phyloP scores from a whole-genome alignment of 1,140 invertebrate species.

The Caerostris darwini region DNA sequence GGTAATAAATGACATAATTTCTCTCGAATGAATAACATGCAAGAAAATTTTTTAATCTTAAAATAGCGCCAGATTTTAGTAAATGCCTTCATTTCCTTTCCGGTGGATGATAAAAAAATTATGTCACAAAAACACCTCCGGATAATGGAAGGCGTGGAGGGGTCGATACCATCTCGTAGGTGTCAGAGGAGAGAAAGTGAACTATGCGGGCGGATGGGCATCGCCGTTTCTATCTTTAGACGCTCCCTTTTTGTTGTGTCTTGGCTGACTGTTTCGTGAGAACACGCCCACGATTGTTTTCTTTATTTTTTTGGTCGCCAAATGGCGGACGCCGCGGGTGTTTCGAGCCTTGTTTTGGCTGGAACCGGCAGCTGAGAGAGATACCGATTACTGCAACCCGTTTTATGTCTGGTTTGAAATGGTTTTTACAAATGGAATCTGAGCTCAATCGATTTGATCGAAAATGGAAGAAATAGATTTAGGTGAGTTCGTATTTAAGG shows the following conservation, averaged over 20 bases:
- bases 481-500: too few relatives aligned
- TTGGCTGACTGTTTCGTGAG: neutral
- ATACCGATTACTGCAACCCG: neutral
- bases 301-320: neutral
- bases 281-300: constrained; percentile 10
- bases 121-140: neutral
- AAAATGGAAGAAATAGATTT: neutral
- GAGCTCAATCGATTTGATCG: neutral
- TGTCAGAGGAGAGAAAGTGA: neutral
- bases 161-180: neutral
- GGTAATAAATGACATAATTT: too few relatives aligned
- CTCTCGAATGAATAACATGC: too few relatives aligned
- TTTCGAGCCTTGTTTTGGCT: too few relatives aligned
- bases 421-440: neutral
- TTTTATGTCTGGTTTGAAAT: neutral
- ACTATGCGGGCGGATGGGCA: neutral
- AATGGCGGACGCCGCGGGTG: neutral
- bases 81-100: too few relatives aligned
- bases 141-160: neutral
- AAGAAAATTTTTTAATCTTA: too few relatives aligned
- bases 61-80: too few relatives aligned
- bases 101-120: neutral
- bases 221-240: constrained; percentile 11
- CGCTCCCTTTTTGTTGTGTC: neutral
- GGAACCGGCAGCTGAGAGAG: too few relatives aligned